Conservation (phyloP, 2,113 vertebrate genomes). For the Melanotaenia duboulayi region DNA sequence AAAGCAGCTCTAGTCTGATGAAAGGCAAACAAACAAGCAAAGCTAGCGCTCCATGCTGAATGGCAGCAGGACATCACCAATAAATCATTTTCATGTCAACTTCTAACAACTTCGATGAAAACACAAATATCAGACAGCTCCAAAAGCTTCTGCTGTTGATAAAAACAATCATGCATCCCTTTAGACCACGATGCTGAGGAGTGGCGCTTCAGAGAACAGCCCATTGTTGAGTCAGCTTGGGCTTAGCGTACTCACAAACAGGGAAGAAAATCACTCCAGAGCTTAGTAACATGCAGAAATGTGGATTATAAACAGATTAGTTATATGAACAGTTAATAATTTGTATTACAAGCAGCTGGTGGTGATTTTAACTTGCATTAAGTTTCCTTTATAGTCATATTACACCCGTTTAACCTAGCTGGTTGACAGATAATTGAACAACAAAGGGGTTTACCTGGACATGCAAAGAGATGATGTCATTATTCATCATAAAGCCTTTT, state of each 20-base stretch:
- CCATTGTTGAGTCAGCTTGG: slow-evolving; percentile 63
- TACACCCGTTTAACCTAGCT: slow-evolving; percentile 48
- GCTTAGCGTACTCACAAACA: slow-evolving; percentile 23
- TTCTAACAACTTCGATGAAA: slow-evolving; percentile 40
- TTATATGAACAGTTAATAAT: slow-evolving; percentile 32
- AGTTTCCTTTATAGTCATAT: slow-evolving; percentile 46
- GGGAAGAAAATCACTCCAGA: slow-evolving; percentile 11
- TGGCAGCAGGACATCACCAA: slow-evolving; percentile 18
- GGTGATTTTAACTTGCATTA: slow-evolving; percentile 39
- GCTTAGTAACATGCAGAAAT: slow-evolving; percentile 18
- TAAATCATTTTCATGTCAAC: slow-evolving; percentile 4
- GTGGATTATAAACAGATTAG: slow-evolving; percentile 15
- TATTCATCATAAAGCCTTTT: slow-evolving; percentile 37
- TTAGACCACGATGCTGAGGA: slow-evolving; percentile 36
- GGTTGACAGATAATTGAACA: slow-evolving; percentile 46
- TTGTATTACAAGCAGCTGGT: slow-evolving; percentile 59
- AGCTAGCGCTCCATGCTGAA: slow-evolving; percentile 17
- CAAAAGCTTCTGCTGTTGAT: slow-evolving; percentile 37
- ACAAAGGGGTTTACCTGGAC: slow-evolving; percentile 24
- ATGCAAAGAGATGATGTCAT: slow-evolving; percentile 25
- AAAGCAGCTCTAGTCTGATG: slow-evolving; percentile 24
- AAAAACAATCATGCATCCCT: slow-evolving; percentile 24
- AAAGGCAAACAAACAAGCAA: slow-evolving; percentile 9
- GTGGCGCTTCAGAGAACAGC: slow-evolving; percentile 16
- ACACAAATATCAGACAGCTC: slow-evolving; percentile 16